Evolutionary conservation across 2,113 vertebrate species (phyloP).

Genomic region (Rhea americana): DNA sequence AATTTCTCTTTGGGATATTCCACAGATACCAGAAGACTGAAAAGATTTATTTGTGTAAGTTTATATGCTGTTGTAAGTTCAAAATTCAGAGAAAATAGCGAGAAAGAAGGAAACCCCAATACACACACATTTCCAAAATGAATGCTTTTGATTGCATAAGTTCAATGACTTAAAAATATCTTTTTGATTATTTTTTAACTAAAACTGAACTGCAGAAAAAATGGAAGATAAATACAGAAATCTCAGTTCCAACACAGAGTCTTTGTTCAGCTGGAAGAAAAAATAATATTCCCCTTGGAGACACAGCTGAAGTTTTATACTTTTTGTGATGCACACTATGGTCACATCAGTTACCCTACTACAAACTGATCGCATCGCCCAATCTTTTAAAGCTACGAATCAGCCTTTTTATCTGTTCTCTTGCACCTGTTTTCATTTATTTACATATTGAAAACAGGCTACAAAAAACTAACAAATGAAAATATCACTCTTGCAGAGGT

Average conservation of each 20-base stretch:
- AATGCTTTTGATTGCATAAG: conserved; percentile 2
- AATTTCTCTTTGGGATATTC: neutral
- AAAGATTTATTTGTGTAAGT: neutral
- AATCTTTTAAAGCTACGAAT: neutral
- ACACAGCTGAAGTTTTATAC: neutral
- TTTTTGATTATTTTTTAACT: conserved; percentile 49
- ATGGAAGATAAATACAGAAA: neutral
- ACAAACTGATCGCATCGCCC: neutral
- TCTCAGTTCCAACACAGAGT: neutral
- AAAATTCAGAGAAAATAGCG: neutral
- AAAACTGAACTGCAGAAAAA: neutral
- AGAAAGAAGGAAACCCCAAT: neutral
- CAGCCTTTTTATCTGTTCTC: neutral
- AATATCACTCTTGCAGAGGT: neutral
- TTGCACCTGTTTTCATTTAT: neutral
- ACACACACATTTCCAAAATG: conserved; percentile 27
- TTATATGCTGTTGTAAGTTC: neutral
- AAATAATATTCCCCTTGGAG: neutral
- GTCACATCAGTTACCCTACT: neutral
- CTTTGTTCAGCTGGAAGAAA: neutral
- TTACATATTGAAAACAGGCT: neutral
- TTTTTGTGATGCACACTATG: neutral
- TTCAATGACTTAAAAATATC: conserved; percentile 7
- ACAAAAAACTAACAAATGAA: neutral
- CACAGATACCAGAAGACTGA: neutral